Percentiles rank a stretch among this genome's conserved stretches.
Conservation (phyloP, 2,113 vertebrate genomes). For the Noturus placidus region DNA sequence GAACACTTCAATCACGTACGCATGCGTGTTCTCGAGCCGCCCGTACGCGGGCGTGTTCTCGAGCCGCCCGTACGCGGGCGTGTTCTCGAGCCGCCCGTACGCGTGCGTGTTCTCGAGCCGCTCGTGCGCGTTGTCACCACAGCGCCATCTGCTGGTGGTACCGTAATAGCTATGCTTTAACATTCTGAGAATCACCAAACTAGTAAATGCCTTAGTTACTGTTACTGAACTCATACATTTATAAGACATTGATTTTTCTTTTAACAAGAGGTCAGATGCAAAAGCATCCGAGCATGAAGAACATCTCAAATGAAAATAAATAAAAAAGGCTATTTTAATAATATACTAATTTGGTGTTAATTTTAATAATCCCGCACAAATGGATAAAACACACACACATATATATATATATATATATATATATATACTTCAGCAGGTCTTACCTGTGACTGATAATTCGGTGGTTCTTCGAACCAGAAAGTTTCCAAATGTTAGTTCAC, state of each 20-base stretch:
- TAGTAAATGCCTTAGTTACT: neutral
- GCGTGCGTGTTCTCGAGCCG: no score
- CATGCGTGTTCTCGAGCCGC: no score
- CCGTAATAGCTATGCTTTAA: neutral
- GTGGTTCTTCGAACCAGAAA: slow-evolving; percentile 96
- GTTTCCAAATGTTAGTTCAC: slow-evolving; percentile 91
- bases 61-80: no score
- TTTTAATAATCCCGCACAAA: no score
- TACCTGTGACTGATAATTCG: slow-evolving; percentile 96
- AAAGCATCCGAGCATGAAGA: neutral
- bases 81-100: no score
- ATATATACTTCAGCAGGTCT: slow-evolving; percentile 37
- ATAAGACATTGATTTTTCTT: neutral
- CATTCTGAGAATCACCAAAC: neutral
- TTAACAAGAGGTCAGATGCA: neutral
- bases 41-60: no score
- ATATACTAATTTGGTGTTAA: no score
- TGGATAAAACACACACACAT: neutral
- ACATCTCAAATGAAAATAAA: neutral
- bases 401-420: no score
- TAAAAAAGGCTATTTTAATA: neutral
- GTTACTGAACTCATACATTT: neutral
- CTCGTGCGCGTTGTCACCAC: no score
- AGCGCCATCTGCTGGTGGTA: no score
- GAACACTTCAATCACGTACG: no score